Conservation (phyloP, 1,140 invertebrate genomes). For the Pseudomyrmex flavicornis region DNA sequence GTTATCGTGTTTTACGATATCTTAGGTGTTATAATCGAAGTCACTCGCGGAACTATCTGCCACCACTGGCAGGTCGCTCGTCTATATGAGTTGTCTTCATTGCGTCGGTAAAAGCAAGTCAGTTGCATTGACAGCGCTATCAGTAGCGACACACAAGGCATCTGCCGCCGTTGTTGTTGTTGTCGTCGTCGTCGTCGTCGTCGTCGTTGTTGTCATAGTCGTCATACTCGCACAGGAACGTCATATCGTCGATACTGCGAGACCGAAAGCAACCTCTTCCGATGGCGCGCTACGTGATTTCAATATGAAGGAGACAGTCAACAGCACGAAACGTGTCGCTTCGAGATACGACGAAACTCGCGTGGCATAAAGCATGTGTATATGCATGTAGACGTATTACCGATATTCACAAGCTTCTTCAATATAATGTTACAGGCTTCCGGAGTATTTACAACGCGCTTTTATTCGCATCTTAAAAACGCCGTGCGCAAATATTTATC, state of each 20-base stretch:
- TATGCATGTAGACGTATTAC: background rate
- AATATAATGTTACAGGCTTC: slow-evolving; percentile 27
- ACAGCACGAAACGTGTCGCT: slow-evolving; percentile 51
- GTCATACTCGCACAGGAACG: slow-evolving; percentile 23
- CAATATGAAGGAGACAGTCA: slow-evolving; percentile 71
- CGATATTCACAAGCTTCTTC: slow-evolving; percentile 33
- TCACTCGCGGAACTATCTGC: slow-evolving; percentile 30
- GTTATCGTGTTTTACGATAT: slow-evolving; percentile 45
- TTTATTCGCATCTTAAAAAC: slow-evolving; percentile 18
- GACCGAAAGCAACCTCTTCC: slow-evolving; percentile 70
- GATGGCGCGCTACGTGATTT: slow-evolving; percentile 74
- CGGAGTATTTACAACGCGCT: slow-evolving; percentile 27
- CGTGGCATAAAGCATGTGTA: slow-evolving; percentile 13
- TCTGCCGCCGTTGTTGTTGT: slow-evolving; percentile 22
- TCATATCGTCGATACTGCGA: slow-evolving; percentile 43
- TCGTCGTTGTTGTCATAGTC: background rate
- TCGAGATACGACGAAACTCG: slow-evolving; percentile 49
- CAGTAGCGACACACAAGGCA: slow-evolving; percentile 26
- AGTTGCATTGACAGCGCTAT: slow-evolving; percentile 34
- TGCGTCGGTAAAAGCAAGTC: slow-evolving; percentile 44
- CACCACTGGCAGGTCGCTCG: slow-evolving; percentile 23
- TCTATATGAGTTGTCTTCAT: slow-evolving; percentile 26
- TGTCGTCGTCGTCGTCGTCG: background rate
- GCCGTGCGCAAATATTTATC: slow-evolving; percentile 32
- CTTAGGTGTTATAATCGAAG: slow-evolving; percentile 40